Conservation (phyloP, 2,797 vertebrate species). For the Pangasius macronema region DNA sequence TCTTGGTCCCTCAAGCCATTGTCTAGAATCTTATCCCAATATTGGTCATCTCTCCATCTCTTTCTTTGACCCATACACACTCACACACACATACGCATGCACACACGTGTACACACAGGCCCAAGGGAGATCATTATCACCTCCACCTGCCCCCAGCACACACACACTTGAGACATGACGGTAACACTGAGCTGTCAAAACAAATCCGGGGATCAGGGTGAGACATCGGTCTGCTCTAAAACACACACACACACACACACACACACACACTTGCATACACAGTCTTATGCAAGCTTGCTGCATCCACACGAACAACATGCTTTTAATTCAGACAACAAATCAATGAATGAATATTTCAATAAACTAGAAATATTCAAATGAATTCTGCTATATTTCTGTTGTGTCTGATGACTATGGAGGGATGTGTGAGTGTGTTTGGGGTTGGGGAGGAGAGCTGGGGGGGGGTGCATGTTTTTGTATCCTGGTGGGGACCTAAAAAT, state of each 20-base stretch:
- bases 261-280: background rate
- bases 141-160: constrained; percentile 40
- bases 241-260: background rate
- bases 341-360: background rate
- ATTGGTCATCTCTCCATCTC: background rate
- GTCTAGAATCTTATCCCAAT: constrained; percentile 20
- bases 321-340: background rate
- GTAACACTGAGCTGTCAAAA: constrained; percentile 32
- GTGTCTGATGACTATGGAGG: background rate
- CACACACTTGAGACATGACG: constrained; percentile 22
- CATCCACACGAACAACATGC: background rate
- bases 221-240: background rate
- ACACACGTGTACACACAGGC: constrained; percentile 1
- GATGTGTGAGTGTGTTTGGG: background rate
- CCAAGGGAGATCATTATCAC: constrained; percentile 54
- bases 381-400: background rate
- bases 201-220: constrained; percentile 15
- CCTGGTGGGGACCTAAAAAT: background rate
- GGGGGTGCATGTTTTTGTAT: background rate
- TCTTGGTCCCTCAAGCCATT: constrained; percentile 31
- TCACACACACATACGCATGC: background rate
- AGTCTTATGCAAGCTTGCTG: background rate
- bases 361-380: background rate
- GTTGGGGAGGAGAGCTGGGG: background rate
- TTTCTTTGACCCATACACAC: constrained; percentile 1